phyloP scores from a whole-genome alignment of 2,113 vertebrate species.

The Enhydra lutris region DNA sequence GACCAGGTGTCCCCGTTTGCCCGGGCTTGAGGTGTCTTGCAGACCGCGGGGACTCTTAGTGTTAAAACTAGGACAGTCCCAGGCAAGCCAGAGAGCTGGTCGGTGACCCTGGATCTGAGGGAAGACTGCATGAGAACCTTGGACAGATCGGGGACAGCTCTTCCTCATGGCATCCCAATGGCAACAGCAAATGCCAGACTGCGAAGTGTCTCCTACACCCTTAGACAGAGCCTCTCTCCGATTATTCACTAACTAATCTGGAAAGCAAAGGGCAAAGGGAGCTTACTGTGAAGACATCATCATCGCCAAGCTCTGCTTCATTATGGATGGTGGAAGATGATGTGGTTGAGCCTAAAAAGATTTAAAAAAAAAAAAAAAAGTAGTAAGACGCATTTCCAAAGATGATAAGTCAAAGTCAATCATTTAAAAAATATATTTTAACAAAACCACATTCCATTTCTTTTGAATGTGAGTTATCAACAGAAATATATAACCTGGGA shows the following conservation, averaged over 20 bases:
- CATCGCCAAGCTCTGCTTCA: conserved; percentile 96
- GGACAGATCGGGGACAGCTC: not conserved
- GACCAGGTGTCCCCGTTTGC: not conserved
- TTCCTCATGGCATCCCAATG: not conserved
- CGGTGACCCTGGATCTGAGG: not conserved
- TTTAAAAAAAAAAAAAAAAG: conserved; percentile 16
- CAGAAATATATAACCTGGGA: not conserved
- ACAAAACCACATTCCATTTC: not conserved
- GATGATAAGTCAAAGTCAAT: not conserved
- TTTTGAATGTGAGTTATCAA: not conserved
- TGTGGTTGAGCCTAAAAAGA: conserved; percentile 93
- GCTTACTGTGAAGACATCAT: conserved; percentile 98
- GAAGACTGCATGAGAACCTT: not conserved
- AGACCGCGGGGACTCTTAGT: not conserved
- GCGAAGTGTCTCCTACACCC: not conserved
- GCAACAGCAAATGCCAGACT: not conserved
- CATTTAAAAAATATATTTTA: not conserved
- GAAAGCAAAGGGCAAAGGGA: not conserved
- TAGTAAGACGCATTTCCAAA: not conserved
- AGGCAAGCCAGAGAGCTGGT: not conserved
- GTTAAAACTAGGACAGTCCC: not conserved
- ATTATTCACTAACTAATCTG: not conserved
- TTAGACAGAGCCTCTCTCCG: not conserved
- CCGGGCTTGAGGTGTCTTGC: not conserved
- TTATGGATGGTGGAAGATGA: conserved; percentile 98